Evolutionary conservation across 2,797 vertebrate species (phyloP).

Genomic region (Ibycter americanus): DNA sequence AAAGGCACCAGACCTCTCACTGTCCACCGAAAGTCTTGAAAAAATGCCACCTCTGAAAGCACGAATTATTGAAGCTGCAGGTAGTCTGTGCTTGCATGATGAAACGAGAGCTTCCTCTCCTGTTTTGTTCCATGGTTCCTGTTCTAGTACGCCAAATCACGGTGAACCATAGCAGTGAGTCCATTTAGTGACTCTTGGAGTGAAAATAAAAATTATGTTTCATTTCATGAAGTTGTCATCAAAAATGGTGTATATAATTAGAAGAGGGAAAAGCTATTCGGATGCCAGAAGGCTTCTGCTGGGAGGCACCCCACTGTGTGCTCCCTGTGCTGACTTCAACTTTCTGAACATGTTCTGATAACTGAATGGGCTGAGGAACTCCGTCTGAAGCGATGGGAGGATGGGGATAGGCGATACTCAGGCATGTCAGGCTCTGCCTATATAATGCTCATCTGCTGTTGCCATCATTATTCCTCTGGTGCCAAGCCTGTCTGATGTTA

Average conservation of each 20-base stretch:
- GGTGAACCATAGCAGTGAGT: neutral
- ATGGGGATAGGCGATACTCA: neutral
- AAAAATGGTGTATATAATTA: neutral
- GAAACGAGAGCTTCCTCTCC: neutral
- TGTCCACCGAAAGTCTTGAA: neutral
- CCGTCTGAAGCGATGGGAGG: neutral
- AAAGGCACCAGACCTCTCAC: neutral
- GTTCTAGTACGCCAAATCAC: neutral
- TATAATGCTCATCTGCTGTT: neutral
- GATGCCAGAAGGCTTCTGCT: neutral
- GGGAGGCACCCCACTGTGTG: neutral
- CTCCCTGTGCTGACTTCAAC: neutral
- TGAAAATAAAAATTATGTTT: neutral
- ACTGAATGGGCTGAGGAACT: neutral
- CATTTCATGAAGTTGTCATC: neutral
- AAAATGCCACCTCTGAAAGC: neutral
- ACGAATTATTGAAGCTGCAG: neutral
- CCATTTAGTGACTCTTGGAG: neutral
- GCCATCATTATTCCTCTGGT: neutral
- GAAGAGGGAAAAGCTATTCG: neutral
- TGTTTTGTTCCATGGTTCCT: neutral
- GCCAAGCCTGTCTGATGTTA: neutral
- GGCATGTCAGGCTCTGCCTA: neutral
- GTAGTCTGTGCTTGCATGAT: rapidly evolving
- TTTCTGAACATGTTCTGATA: neutral